Evolutionary conservation across 2,113 vertebrate species (phyloP).

Genomic region (Panthera tigris): DNA sequence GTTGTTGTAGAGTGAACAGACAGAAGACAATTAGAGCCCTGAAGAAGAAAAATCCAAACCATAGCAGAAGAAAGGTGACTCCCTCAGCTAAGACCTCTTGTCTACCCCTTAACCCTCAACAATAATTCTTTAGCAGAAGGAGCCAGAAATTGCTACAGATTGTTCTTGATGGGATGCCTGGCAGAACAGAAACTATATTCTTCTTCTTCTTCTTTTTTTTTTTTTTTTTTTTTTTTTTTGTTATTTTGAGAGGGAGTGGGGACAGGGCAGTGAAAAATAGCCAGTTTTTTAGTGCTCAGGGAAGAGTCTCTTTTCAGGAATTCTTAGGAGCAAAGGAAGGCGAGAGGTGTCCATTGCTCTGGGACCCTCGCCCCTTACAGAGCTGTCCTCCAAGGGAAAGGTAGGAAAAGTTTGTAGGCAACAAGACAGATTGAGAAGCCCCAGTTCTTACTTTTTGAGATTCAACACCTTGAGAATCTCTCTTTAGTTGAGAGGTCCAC

Average conservation of each 20-base stretch:
- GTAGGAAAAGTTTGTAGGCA: background rate
- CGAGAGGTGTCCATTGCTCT: background rate
- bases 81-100: background rate
- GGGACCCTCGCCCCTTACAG: background rate
- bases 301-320: background rate
- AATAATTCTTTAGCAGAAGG: background rate
- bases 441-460: background rate
- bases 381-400: background rate
- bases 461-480: background rate
- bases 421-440: background rate
- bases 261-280: no score
- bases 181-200: background rate
- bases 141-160: background rate
- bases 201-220: rapidly evolving
- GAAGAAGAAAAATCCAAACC: background rate
- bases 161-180: background rate
- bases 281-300: background rate
- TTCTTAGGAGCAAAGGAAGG: background rate
- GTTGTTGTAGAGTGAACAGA: background rate
- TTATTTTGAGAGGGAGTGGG: background rate
- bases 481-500: background rate
- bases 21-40: background rate
- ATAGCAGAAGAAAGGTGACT: background rate
- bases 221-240: background rate
- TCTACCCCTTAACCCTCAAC: background rate